Evolutionary conservation across 1,140 invertebrate genomes (phyloP), one percentile per base, ranked within the genome.

Genomic region (Agrypnia vestita): DNA sequence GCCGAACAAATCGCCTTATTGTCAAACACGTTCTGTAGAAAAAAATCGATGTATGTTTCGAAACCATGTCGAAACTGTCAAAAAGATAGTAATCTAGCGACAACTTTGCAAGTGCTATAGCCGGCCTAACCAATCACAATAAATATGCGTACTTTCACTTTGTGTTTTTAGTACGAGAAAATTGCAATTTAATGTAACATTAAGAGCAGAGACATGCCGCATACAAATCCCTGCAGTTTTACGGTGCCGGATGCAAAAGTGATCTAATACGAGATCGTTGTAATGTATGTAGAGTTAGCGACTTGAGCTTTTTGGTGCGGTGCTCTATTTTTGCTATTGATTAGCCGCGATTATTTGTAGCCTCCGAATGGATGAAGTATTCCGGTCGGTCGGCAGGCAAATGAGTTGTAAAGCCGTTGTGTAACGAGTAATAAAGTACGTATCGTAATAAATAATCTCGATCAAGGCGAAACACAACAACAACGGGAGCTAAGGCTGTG

Each of bases 141-240:
- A 49, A 17, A 19, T 11, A 46, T 35, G 25, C 25, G 25, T 35
- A 69, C 64, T 69, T 69, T 69, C 64, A 69, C 64, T 69, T 62
- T 43, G 61, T 8, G 12, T 64, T 35, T n/a, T 17, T 46, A 69
- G 13, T 19, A 46, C n/a, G 19, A 13, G 1, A 25, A 47, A 69
- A 69, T 69, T 69, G 44, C 64, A 69, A 43, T 69, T 69, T 64
- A 64, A 64, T 43, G 13, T 64, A 7, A 25, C 19, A 64, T 64
- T 64, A 64, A 64, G n/a, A 64, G 13, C 19, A n/a, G 61, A 64
- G n/a, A 25, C 6, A 64, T 1, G n/a, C 6, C 19, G 9, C 11
- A 19, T 21, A 59, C 1, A 3, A 59, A 19, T 21, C 15, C 3
- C 13, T 59, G 6, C 15, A 59, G 55, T 59, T 59, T 59, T 1